phyloP scores from a whole-genome alignment of 2,113 vertebrate genomes.

The Indicator indicator region DNA sequence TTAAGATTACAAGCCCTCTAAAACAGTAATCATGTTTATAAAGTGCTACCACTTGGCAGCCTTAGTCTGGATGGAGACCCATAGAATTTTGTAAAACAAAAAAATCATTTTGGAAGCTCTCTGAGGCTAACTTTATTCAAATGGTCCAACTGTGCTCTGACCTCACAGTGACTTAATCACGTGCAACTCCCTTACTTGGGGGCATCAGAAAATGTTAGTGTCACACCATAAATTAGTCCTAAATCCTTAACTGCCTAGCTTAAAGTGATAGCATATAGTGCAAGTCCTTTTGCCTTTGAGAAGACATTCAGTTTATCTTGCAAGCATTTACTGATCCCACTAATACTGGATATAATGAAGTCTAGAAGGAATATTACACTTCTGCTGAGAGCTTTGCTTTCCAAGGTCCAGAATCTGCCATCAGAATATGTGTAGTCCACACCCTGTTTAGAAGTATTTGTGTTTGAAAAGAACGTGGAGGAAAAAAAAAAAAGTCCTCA shows the following conservation, averaged over 20 bases:
- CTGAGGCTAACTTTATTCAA: neutral
- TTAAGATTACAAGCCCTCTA: neutral
- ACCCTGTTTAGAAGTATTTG: neutral
- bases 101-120: neutral
- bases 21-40: neutral
- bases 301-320: neutral
- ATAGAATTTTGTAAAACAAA: neutral
- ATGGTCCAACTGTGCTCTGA: neutral
- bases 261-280: neutral
- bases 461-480: neutral
- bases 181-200: neutral
- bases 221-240: neutral
- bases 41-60: neutral
- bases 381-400: neutral
- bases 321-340: neutral
- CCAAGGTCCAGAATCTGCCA: neutral
- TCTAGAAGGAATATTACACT: neutral
- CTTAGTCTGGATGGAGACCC: neutral
- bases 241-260: neutral
- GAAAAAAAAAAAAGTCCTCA: neutral
- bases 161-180: neutral
- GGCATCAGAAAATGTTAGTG: neutral
- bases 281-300: neutral
- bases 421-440: neutral
- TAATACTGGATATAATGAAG: neutral